phyloP scores from a whole-genome alignment of 2,888 invertebrate species.

The Priocnemis perturbator region DNA sequence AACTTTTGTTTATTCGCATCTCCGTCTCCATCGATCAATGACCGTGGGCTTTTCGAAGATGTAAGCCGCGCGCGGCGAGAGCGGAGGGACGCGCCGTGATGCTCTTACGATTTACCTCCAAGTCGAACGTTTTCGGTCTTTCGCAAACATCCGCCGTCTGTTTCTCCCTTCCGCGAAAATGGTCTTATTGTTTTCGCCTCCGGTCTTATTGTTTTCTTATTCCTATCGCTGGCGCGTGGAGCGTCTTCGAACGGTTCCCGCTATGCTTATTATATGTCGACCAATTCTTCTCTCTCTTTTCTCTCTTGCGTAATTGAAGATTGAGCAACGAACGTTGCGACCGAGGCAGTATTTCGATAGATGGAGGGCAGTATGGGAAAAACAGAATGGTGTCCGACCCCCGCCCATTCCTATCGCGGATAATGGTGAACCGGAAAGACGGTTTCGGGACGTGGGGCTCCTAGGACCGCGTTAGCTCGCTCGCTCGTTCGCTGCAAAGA shows the following conservation, averaged over 20 bases:
- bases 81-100: conserved; percentile 18
- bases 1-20: conserved; percentile 66
- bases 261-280: background rate
- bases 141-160: conserved; percentile 15
- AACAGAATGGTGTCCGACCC: conserved; percentile 40
- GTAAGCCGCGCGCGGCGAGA: conserved; percentile 43
- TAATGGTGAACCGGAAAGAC: conserved; percentile 59
- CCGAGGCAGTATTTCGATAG: background rate
- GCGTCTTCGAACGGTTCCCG: background rate
- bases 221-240: background rate
- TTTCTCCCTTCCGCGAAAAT: conserved; percentile 29
- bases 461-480: conserved; percentile 41
- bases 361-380: conserved; percentile 15
- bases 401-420: conserved; percentile 37
- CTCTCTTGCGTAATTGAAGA: too few species aligned
- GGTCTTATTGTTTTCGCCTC: conserved; percentile 9
- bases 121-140: conserved; percentile 34
- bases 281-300: too few species aligned
- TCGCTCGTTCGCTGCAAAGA: conserved; percentile 61
- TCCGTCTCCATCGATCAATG: conserved; percentile 65
- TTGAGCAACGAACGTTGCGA: too few species aligned
- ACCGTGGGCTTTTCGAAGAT: conserved; percentile 48
- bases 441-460: conserved; percentile 45
- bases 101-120: conserved; percentile 36
- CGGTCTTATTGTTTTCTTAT: conserved; percentile 3